Evolutionary conservation across 2,888 invertebrate genomes (phyloP), one percentile per base, ranked within the genome.

Genomic region (Morpho deidamia): DNA sequence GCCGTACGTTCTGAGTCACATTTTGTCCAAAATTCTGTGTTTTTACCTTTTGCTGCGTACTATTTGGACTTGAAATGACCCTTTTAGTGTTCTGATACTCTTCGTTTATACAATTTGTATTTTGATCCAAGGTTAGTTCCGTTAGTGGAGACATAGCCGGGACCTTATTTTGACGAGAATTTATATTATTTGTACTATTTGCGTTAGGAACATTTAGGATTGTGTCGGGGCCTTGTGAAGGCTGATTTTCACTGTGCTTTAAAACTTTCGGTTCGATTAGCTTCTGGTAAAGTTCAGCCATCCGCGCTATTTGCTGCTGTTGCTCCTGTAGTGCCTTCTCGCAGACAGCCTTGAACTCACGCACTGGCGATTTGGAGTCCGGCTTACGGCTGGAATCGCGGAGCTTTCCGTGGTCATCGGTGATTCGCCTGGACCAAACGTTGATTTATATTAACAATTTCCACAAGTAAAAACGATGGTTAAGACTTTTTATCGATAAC

Each of bases 211-310:
- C 37, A 4, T 40, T 55, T 23, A 9, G 37, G n/a, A 4, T 9
- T 0, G 14, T 8, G 44, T 48, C 44, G 12, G 33, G 34, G 33
- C 12, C 1, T 4, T 4, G 12, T 10, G 11, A 8, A 5, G 5
- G 14, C 41, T 11, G 23, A 8, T 41, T 51, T 34, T n/a, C 9
- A 7, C 7, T 33, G 7, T 38, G 32, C 7, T 9, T 32, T 12
- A 47, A 1, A 40, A 33, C 32, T 42, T 46, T 42, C 3, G 66
- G 68, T 61, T 72, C 74, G 1, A 74, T 70, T 14, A 85, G 70
- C 7, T 70, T 70, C 68, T 81, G 80, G 67, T 85, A 86, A 33
- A 86, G 67, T 59, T 73, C 70, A 1, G 83, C 73, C 5, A 86
- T 81, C 42, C 77, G 78, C 1, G 80, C 71, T 38, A 84, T 77